Percentiles rank a stretch among this genome's conserved stretches.
Conservation (phyloP, 2,113 vertebrate species). For the Trachemys scripta region DNA sequence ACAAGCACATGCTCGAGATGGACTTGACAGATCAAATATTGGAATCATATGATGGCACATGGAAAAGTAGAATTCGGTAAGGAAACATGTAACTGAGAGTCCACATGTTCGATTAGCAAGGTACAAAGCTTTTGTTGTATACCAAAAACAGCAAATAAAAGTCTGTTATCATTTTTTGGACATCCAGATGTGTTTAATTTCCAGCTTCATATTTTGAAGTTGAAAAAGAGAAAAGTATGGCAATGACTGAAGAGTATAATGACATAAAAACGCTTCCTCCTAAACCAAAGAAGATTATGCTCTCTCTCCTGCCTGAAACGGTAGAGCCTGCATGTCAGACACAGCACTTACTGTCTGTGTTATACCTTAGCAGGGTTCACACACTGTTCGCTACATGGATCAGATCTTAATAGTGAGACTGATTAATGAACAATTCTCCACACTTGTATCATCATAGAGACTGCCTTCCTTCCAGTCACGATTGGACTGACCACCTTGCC, state of each 20-base stretch:
- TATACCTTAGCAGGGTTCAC: not conserved
- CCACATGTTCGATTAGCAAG: conserved; percentile 68
- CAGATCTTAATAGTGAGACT: not conserved
- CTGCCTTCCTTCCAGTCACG: rapidly evolving
- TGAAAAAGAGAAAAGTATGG: conserved; percentile 74
- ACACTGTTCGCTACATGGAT: not conserved
- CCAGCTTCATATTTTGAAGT: conserved; percentile 74
- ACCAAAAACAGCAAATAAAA: conserved; percentile 75
- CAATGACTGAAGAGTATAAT: conserved; percentile 73
- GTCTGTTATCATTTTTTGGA: conserved; percentile 71
- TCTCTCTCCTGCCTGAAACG: not conserved
- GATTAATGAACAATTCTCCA: rapidly evolving
- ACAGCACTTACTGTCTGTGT: not conserved
- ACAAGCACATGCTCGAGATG: conserved; percentile 72
- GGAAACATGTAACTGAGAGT: conserved; percentile 50
- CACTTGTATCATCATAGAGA: rapidly evolving
- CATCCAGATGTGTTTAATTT: conserved; percentile 78
- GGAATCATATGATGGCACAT: conserved; percentile 69
- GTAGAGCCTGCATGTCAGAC: not conserved
- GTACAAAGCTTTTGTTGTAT: conserved; percentile 74
- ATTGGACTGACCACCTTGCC: rapidly evolving
- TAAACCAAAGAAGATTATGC: conserved; percentile 24
- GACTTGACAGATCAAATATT: conserved; percentile 72
- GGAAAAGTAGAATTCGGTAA: conserved; percentile 65
- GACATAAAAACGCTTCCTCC: conserved; percentile 72